Base-by-base conservation (phyloP, 2,113 vertebrate genomes). In the Myodes glareolus region DNA sequence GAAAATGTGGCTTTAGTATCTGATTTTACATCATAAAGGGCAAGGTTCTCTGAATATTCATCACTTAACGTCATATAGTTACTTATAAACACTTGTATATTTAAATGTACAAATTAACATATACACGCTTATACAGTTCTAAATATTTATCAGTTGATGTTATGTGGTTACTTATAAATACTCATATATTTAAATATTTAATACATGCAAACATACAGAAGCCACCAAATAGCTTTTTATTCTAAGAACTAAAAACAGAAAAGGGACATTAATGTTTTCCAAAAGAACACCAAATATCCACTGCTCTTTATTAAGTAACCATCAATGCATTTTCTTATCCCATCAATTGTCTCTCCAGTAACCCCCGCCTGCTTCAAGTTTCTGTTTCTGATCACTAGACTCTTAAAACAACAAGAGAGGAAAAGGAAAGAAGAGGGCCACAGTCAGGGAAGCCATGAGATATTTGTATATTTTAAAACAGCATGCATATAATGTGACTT, bases 201-300 rank as follows among this genome's bases (percentile, higher is more conserved):
- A 87, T 23, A 87, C 27, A 78, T 68, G 27, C 8, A 68, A 92
- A 65, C 31, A 95, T 52, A 31, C 7, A 81, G 90, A 96, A 85
- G 47, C 92, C 31, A 65, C 50, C 13, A 93, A 72, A 17, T 82
- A 63, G 67, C 36, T 92, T 87, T 93, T 82, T 70, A 82, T 63
- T 93, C n/a, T 90, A 93, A 88, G 95, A 94, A 92, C 47, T 70
- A 50, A 63, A 93, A 36, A 82, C 95, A 94, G 36, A 93, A 90
- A 94, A 72, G 14, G 8, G 4, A 75, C 68, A 67, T 52, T 33
- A 67, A 14, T 63, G 23, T 72, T 98, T 95, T 95, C 91, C 25
- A 70, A 96, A 95, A 80, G 52, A 29, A 92, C 39, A 36, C 61
- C 45, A 29, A 96, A 55, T 92, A 97, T 86, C n/a, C 25, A 58